These are phyloP conservation scores for Coremacera marginata DNA, from an alignment of 2,888 invertebrate genomes.

Conservation along the genomic window DNA sequence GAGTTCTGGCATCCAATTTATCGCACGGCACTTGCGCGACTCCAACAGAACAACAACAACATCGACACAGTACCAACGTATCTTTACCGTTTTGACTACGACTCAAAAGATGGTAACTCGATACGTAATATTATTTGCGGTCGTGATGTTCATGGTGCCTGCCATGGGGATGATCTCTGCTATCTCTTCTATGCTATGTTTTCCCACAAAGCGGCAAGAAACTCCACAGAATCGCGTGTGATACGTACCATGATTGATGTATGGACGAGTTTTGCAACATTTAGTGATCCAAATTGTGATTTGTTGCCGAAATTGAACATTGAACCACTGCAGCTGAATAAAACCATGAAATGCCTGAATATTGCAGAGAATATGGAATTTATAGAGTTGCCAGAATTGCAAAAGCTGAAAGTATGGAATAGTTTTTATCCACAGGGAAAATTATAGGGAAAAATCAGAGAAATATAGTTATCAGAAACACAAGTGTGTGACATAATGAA, in stretches of 20 bases:
- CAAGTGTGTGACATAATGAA: background rate
- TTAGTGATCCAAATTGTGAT: constrained; percentile 61
- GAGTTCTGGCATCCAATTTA: constrained; percentile 66
- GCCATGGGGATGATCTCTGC: constrained; percentile 67
- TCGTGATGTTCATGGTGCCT: constrained; percentile 58
- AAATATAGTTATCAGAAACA: background rate
- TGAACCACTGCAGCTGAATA: constrained; percentile 50
- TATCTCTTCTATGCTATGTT: constrained; percentile 64
- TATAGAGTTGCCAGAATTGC: constrained; percentile 59
- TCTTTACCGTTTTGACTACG: constrained; percentile 67
- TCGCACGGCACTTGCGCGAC: constrained; percentile 57
- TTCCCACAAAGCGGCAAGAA: constrained; percentile 53
- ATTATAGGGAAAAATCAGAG: constrained; percentile 46
- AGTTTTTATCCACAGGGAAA: constrained; percentile 58
- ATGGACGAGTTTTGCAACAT: constrained; percentile 64
- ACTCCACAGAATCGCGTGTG: constrained; percentile 57
- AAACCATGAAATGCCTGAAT: constrained; percentile 59
- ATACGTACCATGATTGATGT: constrained; percentile 61
- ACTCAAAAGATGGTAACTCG: constrained; percentile 61
- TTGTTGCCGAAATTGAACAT: constrained; percentile 52
- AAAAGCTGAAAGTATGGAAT: constrained; percentile 62
- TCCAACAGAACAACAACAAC: constrained; percentile 47
- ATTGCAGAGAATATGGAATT: constrained; percentile 57
- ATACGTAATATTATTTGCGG: constrained; percentile 63
- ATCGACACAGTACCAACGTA: constrained; percentile 60